These are phyloP conservation scores for Tadarida brasiliensis DNA, from an alignment of 2,797 vertebrate species.

Conservation along the genomic window DNA sequence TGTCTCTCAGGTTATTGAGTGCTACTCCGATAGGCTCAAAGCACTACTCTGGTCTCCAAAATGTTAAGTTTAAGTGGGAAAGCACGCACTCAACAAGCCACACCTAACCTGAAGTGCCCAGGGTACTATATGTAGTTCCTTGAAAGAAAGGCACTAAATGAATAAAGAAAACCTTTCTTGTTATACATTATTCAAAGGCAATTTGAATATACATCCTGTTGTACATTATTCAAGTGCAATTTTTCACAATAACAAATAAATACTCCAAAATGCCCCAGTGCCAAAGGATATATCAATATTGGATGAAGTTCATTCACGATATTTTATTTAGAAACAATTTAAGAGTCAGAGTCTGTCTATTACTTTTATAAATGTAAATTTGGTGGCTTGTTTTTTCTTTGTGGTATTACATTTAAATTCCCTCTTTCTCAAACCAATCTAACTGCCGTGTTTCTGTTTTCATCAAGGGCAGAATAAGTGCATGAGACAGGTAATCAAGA, in stretches of 20 bases:
- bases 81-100: neutral
- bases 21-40: neutral
- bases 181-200: constrained; percentile 75
- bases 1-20: neutral
- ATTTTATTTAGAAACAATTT: constrained; percentile 74
- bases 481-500: neutral
- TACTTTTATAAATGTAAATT: constrained; percentile 64
- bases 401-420: constrained; percentile 48
- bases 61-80: constrained; percentile 48
- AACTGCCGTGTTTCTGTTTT: neutral
- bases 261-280: constrained; percentile 17
- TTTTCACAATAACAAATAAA: constrained; percentile 79
- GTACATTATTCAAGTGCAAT: constrained; percentile 76
- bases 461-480: neutral
- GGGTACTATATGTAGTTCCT: constrained; percentile 50
- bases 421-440: constrained; percentile 14
- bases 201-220: constrained; percentile 72
- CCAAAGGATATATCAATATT: constrained; percentile 73
- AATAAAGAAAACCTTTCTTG: constrained; percentile 60
- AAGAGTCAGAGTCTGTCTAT: constrained; percentile 60
- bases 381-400: neutral
- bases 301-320: constrained; percentile 73
- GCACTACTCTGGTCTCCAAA: neutral
- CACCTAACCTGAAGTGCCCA: neutral
- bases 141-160: constrained; percentile 52